Percentiles rank a stretch among this genome's conserved stretches.
Conservation (phyloP, 1,140 invertebrate genomes). For the Hylyphantes graminicola region DNA sequence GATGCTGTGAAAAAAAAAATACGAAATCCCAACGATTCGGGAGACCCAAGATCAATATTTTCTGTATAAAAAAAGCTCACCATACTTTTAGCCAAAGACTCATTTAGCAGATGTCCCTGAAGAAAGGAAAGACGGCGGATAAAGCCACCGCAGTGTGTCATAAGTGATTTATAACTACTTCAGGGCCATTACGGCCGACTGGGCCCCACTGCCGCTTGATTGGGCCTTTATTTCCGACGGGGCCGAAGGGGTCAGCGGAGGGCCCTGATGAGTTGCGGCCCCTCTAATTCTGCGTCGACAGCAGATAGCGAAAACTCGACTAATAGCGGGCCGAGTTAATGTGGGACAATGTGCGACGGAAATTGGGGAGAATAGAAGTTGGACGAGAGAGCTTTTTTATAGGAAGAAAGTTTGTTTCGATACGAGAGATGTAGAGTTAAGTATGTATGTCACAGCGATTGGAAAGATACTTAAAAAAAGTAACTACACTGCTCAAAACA, state of each 20-base stretch:
- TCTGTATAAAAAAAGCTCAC: not conserved
- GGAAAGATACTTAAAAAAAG: too few species aligned
- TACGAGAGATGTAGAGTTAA: too few species aligned
- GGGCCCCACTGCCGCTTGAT: conserved; percentile 41
- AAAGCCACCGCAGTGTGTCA: conserved; percentile 39
- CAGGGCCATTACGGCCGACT: conserved; percentile 38
- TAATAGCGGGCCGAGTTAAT: conserved; percentile 1
- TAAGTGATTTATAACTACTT: conserved; percentile 61
- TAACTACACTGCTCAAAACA: too few species aligned
- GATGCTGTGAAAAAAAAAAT: too few species aligned
- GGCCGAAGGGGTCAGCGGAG: conserved; percentile 23
- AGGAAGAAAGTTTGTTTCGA: too few species aligned
- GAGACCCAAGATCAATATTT: not conserved
- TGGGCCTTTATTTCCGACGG: conserved; percentile 51
- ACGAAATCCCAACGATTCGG: too few species aligned
- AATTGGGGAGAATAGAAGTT: not conserved
- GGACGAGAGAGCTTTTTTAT: too few species aligned
- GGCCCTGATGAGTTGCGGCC: conserved; percentile 50
- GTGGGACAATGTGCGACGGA: not conserved
- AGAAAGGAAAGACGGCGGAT: conserved; percentile 14
- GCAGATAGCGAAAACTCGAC: conserved; percentile 10
- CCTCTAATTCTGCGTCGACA: conserved; percentile 33
- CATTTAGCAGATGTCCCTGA: not conserved
- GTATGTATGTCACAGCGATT: too few species aligned
- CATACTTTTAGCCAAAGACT: not conserved